Percentiles rank a stretch among this genome's conserved stretches.
These are phyloP conservation scores for Andrena trimmerana DNA, from an alignment of 2,888 invertebrate genomes.

Conservation along the genomic window DNA sequence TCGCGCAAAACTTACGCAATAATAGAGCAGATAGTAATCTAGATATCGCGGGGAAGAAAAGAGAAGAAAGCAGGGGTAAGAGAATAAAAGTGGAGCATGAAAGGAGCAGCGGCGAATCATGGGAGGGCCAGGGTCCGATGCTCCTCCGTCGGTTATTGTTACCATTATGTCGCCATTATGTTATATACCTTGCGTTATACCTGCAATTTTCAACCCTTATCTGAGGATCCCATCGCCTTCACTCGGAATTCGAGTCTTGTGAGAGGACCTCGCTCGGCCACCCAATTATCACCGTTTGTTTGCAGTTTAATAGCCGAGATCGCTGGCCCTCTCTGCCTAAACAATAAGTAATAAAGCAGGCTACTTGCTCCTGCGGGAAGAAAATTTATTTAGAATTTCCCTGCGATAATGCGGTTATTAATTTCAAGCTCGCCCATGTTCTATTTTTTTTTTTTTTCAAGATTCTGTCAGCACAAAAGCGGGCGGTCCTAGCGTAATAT, in stretches of 20 bases:
- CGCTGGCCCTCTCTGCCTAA: not conserved
- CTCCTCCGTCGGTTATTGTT: constrained; percentile 76
- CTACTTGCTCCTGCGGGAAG: not conserved
- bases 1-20: constrained; percentile 50
- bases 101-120: constrained; percentile 79
- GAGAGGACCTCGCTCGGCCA: constrained; percentile 19
- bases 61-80: constrained; percentile 36
- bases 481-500: not conserved
- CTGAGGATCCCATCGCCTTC: constrained; percentile 77
- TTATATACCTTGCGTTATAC: constrained; percentile 79
- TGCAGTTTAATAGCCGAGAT: not conserved
- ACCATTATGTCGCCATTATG: constrained; percentile 80
- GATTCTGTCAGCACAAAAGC: not conserved
- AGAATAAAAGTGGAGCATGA: constrained; percentile 67
- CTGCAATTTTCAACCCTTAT: constrained; percentile 82
- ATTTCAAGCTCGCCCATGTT: not conserved
- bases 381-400: no score
- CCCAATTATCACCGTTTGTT: constrained; percentile 17
- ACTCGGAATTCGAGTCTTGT: constrained; percentile 48
- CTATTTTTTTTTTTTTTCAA: not conserved
- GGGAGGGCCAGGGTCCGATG: constrained; percentile 52
- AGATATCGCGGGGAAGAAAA: constrained; percentile 49
- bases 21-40: constrained; percentile 70
- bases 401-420: no score
- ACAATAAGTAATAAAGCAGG: not conserved